Percentiles rank a stretch among this genome's conserved stretches.
These are phyloP conservation scores for Acanthacorydalis orientalis DNA, from an alignment of 2,888 invertebrate species.

Conservation along the genomic window DNA sequence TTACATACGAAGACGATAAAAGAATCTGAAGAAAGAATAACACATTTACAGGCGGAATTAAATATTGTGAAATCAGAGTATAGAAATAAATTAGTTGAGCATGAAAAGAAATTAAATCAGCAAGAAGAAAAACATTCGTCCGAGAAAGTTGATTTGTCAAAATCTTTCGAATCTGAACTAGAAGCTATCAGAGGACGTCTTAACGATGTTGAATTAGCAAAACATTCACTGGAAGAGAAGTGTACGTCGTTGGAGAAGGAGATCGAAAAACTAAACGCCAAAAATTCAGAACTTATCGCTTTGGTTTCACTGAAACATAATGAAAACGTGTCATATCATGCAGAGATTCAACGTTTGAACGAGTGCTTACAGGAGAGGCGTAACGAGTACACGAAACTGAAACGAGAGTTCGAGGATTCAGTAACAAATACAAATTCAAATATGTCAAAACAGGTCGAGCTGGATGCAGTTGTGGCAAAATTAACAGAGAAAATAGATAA, in stretches of 20 bases:
- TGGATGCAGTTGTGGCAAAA: constrained; percentile 8
- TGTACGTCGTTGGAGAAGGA: constrained; percentile 14
- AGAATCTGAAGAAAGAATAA: constrained; percentile 18
- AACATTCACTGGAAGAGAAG: constrained; percentile 2
- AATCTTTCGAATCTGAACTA: constrained; percentile 23
- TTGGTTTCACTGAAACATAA: constrained; percentile 66
- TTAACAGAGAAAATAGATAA: constrained; percentile 18
- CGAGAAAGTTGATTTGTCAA: constrained; percentile 8
- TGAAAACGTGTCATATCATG: constrained; percentile 70
- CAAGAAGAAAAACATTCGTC: constrained; percentile 11
- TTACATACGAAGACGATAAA: constrained; percentile 14
- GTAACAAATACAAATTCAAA: constrained; percentile 1
- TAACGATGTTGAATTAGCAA: constrained; percentile 10
- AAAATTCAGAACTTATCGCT: constrained; percentile 53
- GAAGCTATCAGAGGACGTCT: constrained; percentile 15
- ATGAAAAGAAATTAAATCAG: constrained; percentile 5
- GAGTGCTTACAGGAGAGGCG: constrained; percentile 30
- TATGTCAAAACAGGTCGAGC: constrained; percentile 4
- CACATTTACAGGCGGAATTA: constrained; percentile 18
- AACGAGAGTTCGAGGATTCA: neutral
- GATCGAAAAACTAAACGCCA: constrained; percentile 27
- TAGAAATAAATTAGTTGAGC: too few relatives aligned
- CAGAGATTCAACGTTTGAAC: constrained; percentile 65
- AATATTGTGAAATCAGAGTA: too few relatives aligned
- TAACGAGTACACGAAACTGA: constrained; percentile 16